Evolutionary conservation across 1,140 invertebrate species (phyloP), one percentile per base, ranked within the genome.

Genomic region (Latrodectus geometricus): DNA sequence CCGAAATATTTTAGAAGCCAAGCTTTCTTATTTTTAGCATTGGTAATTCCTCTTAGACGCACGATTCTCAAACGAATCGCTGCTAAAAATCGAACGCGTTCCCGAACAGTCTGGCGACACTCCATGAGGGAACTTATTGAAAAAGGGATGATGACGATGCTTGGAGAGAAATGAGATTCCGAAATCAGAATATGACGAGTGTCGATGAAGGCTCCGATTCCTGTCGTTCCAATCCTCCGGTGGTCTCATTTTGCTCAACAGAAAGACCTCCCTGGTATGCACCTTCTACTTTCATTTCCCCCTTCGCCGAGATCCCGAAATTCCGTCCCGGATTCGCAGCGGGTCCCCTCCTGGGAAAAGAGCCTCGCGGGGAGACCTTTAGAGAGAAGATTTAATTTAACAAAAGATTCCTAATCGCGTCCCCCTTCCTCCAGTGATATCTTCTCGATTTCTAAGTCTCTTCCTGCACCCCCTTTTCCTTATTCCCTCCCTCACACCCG

Each of bases 321-420:
- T 54, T 81, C 66, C 66, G 69, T n/a, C 49, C 68, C 50, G 20
- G 54, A 14, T 21, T 23, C n/a, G 17, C 17, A 21, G 49, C 68
- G 9, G 9, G 52, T 9, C 35, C 8, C 17, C 69, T n/a, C 17
- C 69, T 20, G n/a, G 73, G 80, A 83, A 61, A 61, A 74, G 61
- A 54, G 80, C 35, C 35, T 52, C 80, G 52, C 70, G 17, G 17
- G 80, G 54, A 21, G 80, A 74, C 72, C 72, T 66, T 69, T 35
- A 75, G 75, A 84, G 61, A 65, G 82, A 61, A 84, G 82, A 84
- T 84, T 84, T 84, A 84, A 84, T 84, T 84, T 84, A 69, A 84
- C 82, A 84, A 84, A 84, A 76, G 82, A 84, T 84, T 84, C 82
- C 82, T 84, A 84, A 84, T 84, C 82, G 73, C 35, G 35, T 35